Evolutionary conservation across 2,888 invertebrate species (phyloP), one percentile per base, ranked within the genome.

Genomic region (Entomobrya multifasciata): DNA sequence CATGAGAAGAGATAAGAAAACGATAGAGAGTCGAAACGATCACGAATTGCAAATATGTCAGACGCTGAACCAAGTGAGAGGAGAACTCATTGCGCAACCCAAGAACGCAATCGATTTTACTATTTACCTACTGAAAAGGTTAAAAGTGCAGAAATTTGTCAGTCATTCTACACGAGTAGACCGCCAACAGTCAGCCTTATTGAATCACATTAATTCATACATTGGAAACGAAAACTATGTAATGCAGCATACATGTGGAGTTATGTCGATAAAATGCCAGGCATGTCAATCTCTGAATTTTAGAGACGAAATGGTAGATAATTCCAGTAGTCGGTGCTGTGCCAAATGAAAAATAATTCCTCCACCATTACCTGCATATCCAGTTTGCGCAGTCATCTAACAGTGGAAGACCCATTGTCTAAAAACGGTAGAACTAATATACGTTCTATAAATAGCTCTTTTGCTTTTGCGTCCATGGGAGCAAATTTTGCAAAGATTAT

Each of bases 241-340:
- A n/a, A n/a, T n/a, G n/a, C n/a, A n/a, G n/a, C n/a, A n/a, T n/a
- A n/a, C n/a, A n/a, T n/a, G n/a, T 20, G 30, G 62, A 10, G 30
- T 4, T n/a, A 62, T 62, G 62, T 27, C 62, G 30, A 27, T 27
- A 10, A 6, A 27, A 27, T 62, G 62, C n/a, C 62, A 62, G n/a
- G 62, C 27, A 30, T 62, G 62, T n/a, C 30, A 62, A 30, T 62
- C 62, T 10, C n/a, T n/a, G n/a, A n/a, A n/a, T n/a, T n/a, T n/a
- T n/a, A n/a, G n/a, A n/a, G n/a, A n/a, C n/a, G n/a, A n/a, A n/a
- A n/a, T n/a, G n/a, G n/a, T n/a, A n/a, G n/a, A n/a, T n/a, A n/a
- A n/a, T n/a, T n/a, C n/a, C n/a, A n/a, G n/a, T n/a, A n/a, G n/a
- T n/a, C n/a, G n/a, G n/a, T n/a, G n/a, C n/a, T n/a, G n/a, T n/a